A percentile compares a stretch with the other conserved stretches of the same genome.
Conservation (phyloP, 2,888 invertebrate genomes). For the Gonocerus acuteangulatus region DNA sequence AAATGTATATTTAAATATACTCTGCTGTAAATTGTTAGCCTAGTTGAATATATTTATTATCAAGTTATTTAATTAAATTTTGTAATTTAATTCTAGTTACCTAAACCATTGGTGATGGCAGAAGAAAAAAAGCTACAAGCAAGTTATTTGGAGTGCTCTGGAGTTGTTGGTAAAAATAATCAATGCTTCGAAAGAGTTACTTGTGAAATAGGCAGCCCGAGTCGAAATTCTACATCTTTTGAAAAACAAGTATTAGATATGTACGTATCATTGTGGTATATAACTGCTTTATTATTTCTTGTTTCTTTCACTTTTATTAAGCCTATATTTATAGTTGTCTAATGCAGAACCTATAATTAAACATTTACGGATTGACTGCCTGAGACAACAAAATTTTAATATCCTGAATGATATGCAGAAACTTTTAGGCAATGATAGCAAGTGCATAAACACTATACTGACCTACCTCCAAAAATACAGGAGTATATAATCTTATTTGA, state of each 20-base stretch:
- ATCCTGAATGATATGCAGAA: too few species aligned
- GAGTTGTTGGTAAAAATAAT: conserved; percentile 24
- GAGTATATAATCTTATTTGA: too few species aligned
- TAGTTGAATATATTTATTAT: too few species aligned
- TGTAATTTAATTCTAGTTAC: too few species aligned
- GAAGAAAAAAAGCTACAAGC: conserved; percentile 39
- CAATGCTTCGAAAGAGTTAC: conserved; percentile 38
- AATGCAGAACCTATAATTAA: neutral
- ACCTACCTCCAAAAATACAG: too few species aligned
- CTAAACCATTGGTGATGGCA: conserved; percentile 33
- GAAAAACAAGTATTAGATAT: conserved; percentile 38
- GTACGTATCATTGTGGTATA: conserved; percentile 37
- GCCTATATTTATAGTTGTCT: neutral
- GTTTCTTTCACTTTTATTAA: neutral
- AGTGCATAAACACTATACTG: too few species aligned
- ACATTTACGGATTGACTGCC: neutral
- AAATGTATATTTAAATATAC: too few species aligned
- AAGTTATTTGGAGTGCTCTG: conserved; percentile 38
- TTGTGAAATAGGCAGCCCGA: conserved; percentile 38
- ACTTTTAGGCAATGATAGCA: too few species aligned
- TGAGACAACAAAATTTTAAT: too few species aligned
- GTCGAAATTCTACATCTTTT: conserved; percentile 30
- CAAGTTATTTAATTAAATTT: too few species aligned
- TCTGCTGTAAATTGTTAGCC: too few species aligned
- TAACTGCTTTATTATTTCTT: neutral